Percentiles rank a stretch among this genome's conserved stretches.
These are phyloP conservation scores for Gallirallus australis DNA, from an alignment of 2,797 vertebrate species.

Conservation along the genomic window DNA sequence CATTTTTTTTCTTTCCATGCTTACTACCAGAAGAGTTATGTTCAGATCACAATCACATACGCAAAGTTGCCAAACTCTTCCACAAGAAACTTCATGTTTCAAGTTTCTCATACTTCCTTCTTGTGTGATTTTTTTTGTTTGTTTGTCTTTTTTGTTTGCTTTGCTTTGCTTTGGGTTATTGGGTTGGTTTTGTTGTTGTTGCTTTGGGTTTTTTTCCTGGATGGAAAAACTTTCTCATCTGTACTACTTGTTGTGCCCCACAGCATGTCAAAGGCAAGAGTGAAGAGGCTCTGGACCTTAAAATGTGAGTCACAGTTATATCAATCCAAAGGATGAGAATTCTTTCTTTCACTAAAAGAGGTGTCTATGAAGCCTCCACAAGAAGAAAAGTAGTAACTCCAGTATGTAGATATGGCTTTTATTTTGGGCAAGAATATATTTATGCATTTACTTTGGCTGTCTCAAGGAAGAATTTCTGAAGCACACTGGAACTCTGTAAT, in stretches of 20 bases:
- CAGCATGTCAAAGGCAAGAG: neutral
- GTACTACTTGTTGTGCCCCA: neutral
- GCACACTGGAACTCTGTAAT: neutral
- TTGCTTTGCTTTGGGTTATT: too few relatives aligned
- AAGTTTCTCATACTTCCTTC: neutral
- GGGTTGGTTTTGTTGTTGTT: neutral
- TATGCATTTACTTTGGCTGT: neutral
- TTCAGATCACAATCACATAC: neutral
- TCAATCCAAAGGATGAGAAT: neutral
- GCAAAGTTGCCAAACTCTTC: neutral
- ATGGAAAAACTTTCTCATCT: neutral
- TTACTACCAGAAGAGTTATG: neutral
- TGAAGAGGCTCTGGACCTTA: neutral
- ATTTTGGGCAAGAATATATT: neutral
- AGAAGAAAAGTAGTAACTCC: neutral
- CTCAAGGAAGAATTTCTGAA: conserved; percentile 6
- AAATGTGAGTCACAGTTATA: neutral
- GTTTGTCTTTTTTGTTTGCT: too few relatives aligned
- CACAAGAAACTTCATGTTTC: neutral
- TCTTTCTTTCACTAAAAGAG: neutral
- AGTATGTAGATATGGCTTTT: neutral
- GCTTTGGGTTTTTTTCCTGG: too few relatives aligned
- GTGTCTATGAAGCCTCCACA: neutral
- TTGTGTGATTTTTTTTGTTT: neutral
- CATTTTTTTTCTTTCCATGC: neutral